Evolutionary conservation across 2,113 vertebrate species (phyloP).

Genomic region (Neolamprologus longior): DNA sequence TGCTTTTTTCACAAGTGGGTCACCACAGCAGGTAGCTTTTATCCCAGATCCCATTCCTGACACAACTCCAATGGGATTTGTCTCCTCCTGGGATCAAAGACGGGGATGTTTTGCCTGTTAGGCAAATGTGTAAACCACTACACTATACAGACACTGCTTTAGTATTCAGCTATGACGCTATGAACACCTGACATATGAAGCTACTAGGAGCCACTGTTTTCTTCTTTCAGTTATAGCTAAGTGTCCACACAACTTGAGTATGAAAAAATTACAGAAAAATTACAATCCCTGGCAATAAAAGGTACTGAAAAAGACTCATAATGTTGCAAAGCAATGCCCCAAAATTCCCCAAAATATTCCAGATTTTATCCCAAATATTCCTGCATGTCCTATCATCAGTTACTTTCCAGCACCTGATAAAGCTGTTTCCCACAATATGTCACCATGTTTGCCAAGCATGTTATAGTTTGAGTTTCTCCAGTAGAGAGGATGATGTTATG

Average conservation of each 20-base stretch:
- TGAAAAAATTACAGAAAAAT: background rate
- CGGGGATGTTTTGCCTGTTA: background rate
- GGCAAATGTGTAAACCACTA: background rate
- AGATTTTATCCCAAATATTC: background rate
- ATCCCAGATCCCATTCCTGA: background rate
- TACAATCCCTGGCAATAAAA: background rate
- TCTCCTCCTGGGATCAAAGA: background rate
- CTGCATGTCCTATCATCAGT: background rate
- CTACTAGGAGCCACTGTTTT: background rate
- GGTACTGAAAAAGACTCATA: background rate
- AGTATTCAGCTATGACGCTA: accelerated
- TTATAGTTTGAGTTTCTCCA: background rate
- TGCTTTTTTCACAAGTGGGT: background rate
- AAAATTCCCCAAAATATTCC: background rate
- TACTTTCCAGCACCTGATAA: background rate
- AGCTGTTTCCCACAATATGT: background rate
- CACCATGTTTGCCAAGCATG: background rate
- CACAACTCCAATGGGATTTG: background rate
- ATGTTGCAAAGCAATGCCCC: background rate
- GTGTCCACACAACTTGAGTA: background rate
- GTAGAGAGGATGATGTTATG: background rate
- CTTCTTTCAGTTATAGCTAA: background rate
- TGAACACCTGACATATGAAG: background rate
- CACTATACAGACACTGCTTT: background rate
- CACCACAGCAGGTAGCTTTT: background rate